phyloP scores from a whole-genome alignment of 2,797 vertebrate species.

The Enteromius viviparus region DNA sequence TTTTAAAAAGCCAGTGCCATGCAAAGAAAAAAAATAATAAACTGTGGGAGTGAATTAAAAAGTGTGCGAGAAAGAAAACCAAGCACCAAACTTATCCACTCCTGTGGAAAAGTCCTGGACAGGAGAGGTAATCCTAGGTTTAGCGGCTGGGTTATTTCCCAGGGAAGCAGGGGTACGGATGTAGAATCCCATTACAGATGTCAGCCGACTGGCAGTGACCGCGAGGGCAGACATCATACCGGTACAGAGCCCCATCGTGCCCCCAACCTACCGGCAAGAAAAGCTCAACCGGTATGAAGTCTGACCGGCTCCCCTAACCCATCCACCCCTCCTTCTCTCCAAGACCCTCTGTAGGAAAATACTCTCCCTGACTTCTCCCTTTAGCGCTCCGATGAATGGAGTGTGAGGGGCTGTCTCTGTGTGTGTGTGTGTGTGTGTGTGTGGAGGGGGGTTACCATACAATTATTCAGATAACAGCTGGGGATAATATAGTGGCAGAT shows the following conservation, averaged over 20 bases:
- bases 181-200: constrained; percentile 78
- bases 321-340: constrained; percentile 37
- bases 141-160: constrained; percentile 53
- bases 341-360: constrained; percentile 41
- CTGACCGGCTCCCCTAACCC: constrained; percentile 41
- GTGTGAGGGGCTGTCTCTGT: constrained; percentile 40
- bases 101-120: constrained; percentile 45
- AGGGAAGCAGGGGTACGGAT: constrained; percentile 52
- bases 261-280: constrained; percentile 44
- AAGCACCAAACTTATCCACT: constrained; percentile 31
- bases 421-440: constrained; percentile 48
- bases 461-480: constrained; percentile 88
- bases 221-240: constrained; percentile 61
- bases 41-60: constrained; percentile 14
- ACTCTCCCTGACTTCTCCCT: constrained; percentile 40
- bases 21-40: neutral
- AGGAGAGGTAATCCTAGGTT: constrained; percentile 51
- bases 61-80: constrained; percentile 26
- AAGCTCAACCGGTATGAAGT: constrained; percentile 40
- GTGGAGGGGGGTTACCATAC: constrained; percentile 72
- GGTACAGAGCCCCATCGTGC: constrained; percentile 54
- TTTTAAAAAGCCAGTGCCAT: neutral
- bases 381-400: constrained; percentile 43
- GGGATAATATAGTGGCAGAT: constrained; percentile 86
- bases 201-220: constrained; percentile 74